Evolutionary conservation across 2,797 vertebrate species (phyloP).

Genomic region (Malacoraja senta): DNA sequence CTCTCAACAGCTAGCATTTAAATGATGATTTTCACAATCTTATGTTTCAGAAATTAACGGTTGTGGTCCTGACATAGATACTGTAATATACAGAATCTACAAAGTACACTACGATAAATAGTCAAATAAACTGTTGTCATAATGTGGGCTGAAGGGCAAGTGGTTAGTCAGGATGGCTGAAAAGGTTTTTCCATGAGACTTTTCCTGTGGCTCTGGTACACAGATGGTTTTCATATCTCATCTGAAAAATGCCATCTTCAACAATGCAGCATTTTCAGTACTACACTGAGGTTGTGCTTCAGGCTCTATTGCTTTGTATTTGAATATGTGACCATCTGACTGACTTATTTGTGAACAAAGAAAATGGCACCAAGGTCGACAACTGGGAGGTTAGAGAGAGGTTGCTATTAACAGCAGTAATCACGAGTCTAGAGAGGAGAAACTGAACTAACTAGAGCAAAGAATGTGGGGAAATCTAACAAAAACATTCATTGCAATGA

Average conservation of each 20-base stretch:
- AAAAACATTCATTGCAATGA: not conserved
- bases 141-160: no score
- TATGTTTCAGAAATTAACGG: not conserved
- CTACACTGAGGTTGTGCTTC: no score
- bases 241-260: no score
- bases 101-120: not conserved
- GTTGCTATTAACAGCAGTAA: not conserved
- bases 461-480: not conserved
- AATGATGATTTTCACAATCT: not conserved
- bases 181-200: no score
- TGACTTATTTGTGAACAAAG: no score
- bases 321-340: no score
- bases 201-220: no score
- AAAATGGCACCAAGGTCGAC: no score
- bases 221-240: no score
- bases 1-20: not conserved
- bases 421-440: not conserved
- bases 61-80: not conserved
- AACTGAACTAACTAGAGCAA: not conserved
- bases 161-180: no score
- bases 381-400: not conserved
- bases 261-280: no score
- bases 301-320: no score
- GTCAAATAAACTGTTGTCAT: not conserved
- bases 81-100: not conserved